These are phyloP conservation scores for Machimus atricapillus DNA, from an alignment of 2,888 invertebrate genomes.

Conservation along the genomic window DNA sequence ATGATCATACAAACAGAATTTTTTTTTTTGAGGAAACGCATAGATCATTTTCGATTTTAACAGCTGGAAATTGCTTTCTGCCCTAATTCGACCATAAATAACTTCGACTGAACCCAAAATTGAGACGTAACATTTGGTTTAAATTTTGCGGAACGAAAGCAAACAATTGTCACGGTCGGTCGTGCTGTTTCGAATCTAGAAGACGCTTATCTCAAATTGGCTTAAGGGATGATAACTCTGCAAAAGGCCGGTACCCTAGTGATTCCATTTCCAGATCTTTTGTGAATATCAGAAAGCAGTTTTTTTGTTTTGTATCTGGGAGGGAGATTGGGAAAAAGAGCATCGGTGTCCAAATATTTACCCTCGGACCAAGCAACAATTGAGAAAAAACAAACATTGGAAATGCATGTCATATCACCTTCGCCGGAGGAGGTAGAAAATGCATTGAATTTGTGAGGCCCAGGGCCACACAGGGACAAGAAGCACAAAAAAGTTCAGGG, in stretches of 20 bases:
- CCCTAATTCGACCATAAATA: slow-evolving; percentile 22
- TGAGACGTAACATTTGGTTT: slow-evolving; percentile 31
- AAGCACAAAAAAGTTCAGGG: neutral
- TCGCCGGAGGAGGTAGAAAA: neutral
- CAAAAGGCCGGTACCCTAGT: neutral
- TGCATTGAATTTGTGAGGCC: neutral
- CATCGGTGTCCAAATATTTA: slow-evolving; percentile 36
- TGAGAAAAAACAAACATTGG: neutral
- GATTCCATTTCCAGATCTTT: neutral
- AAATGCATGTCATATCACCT: slow-evolving; percentile 3
- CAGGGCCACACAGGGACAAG: slow-evolving; percentile 21
- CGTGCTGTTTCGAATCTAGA: neutral
- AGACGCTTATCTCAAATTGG: neutral
- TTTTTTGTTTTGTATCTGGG: neutral
- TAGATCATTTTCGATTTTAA: neutral
- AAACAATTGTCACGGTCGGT: slow-evolving; percentile 2
- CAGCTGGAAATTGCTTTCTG: slow-evolving; percentile 16
- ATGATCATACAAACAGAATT: neutral
- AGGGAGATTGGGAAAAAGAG: neutral
- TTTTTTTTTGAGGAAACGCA: neutral
- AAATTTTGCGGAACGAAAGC: slow-evolving; percentile 32
- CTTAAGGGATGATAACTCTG: neutral
- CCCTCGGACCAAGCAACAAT: neutral
- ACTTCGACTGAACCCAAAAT: neutral
- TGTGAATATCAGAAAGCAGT: neutral